Evolutionary conservation across 2,113 vertebrate species (phyloP), one percentile per base, ranked within the genome.

Genomic region (Aspiorhynchus laticeps): DNA sequence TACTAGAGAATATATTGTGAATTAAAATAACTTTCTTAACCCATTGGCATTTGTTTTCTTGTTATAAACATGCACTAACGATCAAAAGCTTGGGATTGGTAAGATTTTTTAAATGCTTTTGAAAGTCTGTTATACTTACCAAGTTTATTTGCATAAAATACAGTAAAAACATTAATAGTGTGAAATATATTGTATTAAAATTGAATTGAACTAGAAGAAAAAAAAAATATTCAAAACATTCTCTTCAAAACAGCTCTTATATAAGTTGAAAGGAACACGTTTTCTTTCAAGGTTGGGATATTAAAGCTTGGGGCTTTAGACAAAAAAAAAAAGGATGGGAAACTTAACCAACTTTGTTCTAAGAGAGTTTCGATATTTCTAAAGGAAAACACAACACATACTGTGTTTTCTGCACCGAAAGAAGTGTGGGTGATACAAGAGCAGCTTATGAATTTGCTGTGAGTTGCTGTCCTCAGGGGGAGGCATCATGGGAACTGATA

Each of bases 401-500:
- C 1, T 43, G 10, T 53, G 2, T 26, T 75, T 75, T 48, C 14
- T 51, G 11, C 75, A 53, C 4, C 2, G 14, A 31, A 78, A 17
- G 24, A n/a, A 2, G 14, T 69, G n/a, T 19, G 26, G n/a, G 24
- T 36, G 59, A 65, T 46, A 17, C 19, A 6, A 71, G 80, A 69
- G 26, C 11, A 69, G 28, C 43, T 31, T 51, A 33, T 83, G 14
- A 4, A 51, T 15, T 51, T 48, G 6, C 81, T 86, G 28, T 31
- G 14, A 10, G 51, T 5, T 63, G 26, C 65, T 86, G 48, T 87
- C 87, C 87, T 65, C 11, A 14, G 61, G 83, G 83, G 41, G 41
- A 73, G 26, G 81, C 56, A n/a, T 73, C 67, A 74, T 80, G 26
- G 78, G 67, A 88, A 75, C 48, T 61, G 87, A 87, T 84, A 59